Evolutionary conservation across 2,797 vertebrate genomes (phyloP).

Genomic region (Erithacus rubecula): DNA sequence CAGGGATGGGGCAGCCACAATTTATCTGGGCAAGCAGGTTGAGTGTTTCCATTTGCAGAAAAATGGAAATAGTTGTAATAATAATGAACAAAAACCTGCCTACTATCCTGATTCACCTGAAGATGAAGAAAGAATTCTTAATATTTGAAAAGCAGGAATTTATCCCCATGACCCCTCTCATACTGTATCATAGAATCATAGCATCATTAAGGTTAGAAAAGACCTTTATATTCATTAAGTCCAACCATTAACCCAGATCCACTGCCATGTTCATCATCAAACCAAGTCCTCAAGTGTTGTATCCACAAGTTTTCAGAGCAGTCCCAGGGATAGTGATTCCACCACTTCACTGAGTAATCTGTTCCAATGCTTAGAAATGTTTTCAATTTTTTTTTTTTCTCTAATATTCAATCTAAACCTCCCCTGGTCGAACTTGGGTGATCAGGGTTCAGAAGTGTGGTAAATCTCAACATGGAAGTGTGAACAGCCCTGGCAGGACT

Average conservation of each 20-base stretch:
- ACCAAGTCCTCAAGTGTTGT: accelerated
- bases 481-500: neutral
- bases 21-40: neutral
- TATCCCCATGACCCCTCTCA: neutral
- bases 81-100: neutral
- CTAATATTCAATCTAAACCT: neutral
- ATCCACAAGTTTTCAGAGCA: neutral
- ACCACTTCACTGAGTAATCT: neutral
- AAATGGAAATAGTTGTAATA: neutral
- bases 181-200: neutral
- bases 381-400: neutral
- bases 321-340: neutral
- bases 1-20: neutral
- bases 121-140: neutral
- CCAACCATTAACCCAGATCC: neutral
- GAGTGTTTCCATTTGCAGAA: accelerated
- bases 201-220: accelerated
- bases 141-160: neutral
- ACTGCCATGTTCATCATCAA: neutral
- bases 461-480: neutral
- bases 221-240: neutral
- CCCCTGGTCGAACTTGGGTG: neutral
- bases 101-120: neutral
- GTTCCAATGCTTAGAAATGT: neutral
- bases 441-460: neutral